Percentiles rank a stretch among this genome's conserved stretches.
Evolutionary conservation across 2,797 vertebrate genomes (phyloP).

Genomic region (Botia kubotai): DNA sequence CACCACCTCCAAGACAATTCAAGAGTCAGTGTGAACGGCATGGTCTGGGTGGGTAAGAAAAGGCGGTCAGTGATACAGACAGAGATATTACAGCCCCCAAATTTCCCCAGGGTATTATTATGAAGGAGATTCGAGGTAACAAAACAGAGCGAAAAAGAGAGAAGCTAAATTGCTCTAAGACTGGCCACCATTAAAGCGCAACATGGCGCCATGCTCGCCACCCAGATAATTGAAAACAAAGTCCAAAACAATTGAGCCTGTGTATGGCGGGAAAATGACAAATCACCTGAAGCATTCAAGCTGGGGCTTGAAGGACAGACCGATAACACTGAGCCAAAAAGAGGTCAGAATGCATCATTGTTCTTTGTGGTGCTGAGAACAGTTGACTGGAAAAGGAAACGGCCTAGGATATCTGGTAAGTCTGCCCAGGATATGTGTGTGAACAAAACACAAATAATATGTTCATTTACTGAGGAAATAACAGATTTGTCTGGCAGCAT

Average conservation of each 20-base stretch:
- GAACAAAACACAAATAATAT: slow-evolving; percentile 2
- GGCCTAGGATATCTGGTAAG: not conserved
- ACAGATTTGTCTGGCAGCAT: slow-evolving; percentile 11
- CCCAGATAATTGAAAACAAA: slow-evolving; percentile 67
- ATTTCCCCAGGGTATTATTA: slow-evolving; percentile 75
- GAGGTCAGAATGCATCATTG: slow-evolving; percentile 38
- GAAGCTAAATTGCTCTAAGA: slow-evolving; percentile 72
- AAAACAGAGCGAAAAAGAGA: slow-evolving; percentile 68
- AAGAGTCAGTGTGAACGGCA: slow-evolving; percentile 61
- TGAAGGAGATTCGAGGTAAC: slow-evolving; percentile 51
- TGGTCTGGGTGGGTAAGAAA: slow-evolving; percentile 64
- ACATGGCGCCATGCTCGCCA: slow-evolving; percentile 60
- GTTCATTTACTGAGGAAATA: not conserved
- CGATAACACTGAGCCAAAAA: slow-evolving; percentile 48
- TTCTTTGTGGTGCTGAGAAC: not conserved
- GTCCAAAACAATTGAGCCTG: slow-evolving; percentile 66
- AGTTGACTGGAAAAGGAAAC: not conserved
- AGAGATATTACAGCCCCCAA: slow-evolving; percentile 69
- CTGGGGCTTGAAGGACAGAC: slow-evolving; percentile 60
- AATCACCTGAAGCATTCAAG: slow-evolving; percentile 74
- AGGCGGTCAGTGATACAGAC: slow-evolving; percentile 71
- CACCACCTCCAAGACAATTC: slow-evolving; percentile 63
- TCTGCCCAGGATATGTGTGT: not conserved
- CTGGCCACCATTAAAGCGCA: slow-evolving; percentile 69
- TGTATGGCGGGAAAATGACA: slow-evolving; percentile 67